phyloP scores from a whole-genome alignment of 2,797 vertebrate species.

The Neosilurus hyrtlii region DNA sequence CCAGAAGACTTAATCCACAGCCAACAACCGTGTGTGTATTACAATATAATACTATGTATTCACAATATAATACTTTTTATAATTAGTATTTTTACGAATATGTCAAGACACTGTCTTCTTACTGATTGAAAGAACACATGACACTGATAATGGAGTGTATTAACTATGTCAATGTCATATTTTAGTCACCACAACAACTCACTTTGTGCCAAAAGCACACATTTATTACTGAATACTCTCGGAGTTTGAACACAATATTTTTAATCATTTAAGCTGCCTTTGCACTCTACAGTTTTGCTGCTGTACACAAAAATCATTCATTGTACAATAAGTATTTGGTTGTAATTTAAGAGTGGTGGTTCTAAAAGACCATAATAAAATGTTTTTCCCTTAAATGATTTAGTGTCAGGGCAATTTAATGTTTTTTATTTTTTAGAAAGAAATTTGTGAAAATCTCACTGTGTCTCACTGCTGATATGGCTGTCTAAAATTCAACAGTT shows the following conservation, averaged over 20 bases:
- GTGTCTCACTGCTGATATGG: background rate
- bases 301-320: background rate
- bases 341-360: background rate
- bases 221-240: background rate
- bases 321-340: background rate
- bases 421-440: no score
- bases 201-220: background rate
- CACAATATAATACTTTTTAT: background rate
- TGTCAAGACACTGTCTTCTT: background rate
- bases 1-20: background rate
- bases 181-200: background rate
- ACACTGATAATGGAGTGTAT: background rate
- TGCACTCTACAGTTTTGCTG: background rate
- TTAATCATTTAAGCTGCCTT: background rate
- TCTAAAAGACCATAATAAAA: background rate
- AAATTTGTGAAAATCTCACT: background rate
- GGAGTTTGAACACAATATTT: background rate
- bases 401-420: background rate
- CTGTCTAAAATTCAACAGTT: background rate
- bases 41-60: background rate
- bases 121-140: background rate
- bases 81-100: background rate
- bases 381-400: background rate
- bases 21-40: background rate
- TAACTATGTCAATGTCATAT: conserved; percentile 8